Evolutionary conservation across 1,140 invertebrate species (phyloP).

Genomic region (Halesus radiatus): DNA sequence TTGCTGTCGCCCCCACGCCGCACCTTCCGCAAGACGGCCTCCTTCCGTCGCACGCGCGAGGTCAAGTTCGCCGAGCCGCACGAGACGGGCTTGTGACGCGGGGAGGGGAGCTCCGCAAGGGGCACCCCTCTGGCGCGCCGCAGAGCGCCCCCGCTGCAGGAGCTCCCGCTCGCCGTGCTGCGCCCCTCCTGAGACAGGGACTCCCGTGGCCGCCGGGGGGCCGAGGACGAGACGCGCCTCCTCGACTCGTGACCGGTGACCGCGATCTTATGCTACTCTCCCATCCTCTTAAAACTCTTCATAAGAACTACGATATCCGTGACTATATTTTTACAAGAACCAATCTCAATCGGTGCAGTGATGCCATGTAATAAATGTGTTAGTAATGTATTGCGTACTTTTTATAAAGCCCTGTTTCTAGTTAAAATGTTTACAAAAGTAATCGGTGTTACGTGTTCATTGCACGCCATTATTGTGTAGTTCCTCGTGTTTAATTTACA

Average conservation of each 20-base stretch:
- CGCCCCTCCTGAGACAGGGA: slow-evolving; percentile 48
- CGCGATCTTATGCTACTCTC: not conserved
- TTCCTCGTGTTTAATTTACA: no score
- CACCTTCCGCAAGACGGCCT: slow-evolving; percentile 61
- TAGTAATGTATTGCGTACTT: not conserved
- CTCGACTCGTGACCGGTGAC: slow-evolving; percentile 9
- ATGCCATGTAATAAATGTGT: no score
- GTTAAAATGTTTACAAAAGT: slow-evolving; percentile 8
- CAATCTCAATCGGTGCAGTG: no score
- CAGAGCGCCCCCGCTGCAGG: slow-evolving; percentile 57
- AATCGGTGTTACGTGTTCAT: slow-evolving; percentile 25
- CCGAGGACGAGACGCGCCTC: not conserved
- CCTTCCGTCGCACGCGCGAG: slow-evolving; percentile 67
- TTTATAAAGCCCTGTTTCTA: slow-evolving; percentile 3
- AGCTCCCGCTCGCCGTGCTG: slow-evolving; percentile 29
- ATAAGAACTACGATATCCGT: no score
- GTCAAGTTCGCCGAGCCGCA: slow-evolving; percentile 71
- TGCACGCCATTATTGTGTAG: slow-evolving; percentile 21
- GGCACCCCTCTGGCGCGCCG: slow-evolving; percentile 62
- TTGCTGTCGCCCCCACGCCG: slow-evolving; percentile 61
- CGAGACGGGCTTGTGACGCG: slow-evolving; percentile 53
- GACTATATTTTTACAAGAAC: no score
- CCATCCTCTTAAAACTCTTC: no score
- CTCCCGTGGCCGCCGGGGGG: not conserved
- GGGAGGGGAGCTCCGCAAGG: slow-evolving; percentile 62